Evolutionary conservation across 2,888 invertebrate genomes (phyloP).

Genomic region (Schizaphis graminum): DNA sequence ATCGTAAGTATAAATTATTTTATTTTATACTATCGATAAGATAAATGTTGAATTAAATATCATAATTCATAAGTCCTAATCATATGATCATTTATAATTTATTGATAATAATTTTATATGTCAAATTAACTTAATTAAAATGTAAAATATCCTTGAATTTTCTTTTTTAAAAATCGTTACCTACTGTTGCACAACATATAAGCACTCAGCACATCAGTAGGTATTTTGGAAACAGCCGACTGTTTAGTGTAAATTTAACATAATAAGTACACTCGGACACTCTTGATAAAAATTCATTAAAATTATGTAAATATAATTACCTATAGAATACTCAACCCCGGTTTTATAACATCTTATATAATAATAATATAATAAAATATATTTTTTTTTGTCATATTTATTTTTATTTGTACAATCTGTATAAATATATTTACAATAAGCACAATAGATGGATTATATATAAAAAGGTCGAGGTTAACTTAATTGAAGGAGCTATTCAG

Average conservation of each 20-base stretch:
- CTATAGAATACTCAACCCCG: background rate
- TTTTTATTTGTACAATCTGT: no score
- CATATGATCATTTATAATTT: background rate
- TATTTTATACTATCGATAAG: background rate
- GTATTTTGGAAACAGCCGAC: background rate
- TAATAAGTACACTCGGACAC: background rate
- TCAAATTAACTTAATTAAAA: background rate
- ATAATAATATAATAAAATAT: background rate
- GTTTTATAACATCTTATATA: background rate
- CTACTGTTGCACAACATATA: background rate
- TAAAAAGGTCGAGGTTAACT: no score
- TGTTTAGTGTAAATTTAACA: background rate
- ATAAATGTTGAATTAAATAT: background rate
- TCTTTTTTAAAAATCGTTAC: background rate
- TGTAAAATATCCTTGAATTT: background rate
- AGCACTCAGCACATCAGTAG: background rate
- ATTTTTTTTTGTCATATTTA: no score
- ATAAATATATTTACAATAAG: no score
- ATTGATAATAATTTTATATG: background rate
- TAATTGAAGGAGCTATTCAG: no score
- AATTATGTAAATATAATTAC: background rate
- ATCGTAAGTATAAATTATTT: slow-evolving; percentile 79
- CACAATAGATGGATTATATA: no score
- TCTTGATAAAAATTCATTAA: background rate
- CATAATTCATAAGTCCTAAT: background rate